Percentiles rank a stretch among this genome's conserved stretches.
These are phyloP conservation scores for Tadarida brasiliensis DNA, from an alignment of 2,797 vertebrate genomes.

Conservation along the genomic window DNA sequence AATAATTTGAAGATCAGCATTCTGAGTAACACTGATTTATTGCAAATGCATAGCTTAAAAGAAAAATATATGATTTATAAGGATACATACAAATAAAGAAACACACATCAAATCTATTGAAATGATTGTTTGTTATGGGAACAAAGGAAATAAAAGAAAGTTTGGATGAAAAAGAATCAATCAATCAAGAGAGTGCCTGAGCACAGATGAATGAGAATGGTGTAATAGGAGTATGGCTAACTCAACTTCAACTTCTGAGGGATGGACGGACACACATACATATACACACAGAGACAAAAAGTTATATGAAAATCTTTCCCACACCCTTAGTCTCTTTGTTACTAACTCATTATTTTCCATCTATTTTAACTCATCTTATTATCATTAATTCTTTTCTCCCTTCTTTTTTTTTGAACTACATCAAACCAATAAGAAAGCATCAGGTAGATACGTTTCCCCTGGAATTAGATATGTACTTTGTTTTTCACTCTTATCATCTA, in stretches of 20 bases:
- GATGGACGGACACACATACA: not conserved
- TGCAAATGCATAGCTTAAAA: not conserved
- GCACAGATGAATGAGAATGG: not conserved
- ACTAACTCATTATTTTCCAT: not conserved
- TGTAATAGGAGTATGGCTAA: not conserved
- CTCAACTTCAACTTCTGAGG: not conserved
- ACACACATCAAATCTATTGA: not conserved
- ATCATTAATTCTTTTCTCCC: not conserved
- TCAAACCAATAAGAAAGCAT: not conserved
- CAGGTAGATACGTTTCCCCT: not conserved
- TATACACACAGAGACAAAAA: not conserved
- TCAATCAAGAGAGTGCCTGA: not conserved
- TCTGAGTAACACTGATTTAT: not conserved
- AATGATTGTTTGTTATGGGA: not conserved
- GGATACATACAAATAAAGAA: not conserved
- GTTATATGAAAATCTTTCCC: not conserved
- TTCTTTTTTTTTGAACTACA: not conserved
- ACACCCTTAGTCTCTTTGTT: not conserved
- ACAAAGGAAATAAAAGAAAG: not conserved
- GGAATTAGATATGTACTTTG: not conserved
- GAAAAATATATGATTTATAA: not conserved
- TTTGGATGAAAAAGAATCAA: constrained; percentile 15
- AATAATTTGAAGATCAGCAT: not conserved
- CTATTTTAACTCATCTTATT: not conserved
- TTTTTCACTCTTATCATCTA: not conserved